Base-by-base conservation (phyloP, 1,140 invertebrate genomes). In the Streblospio benedicti region DNA sequence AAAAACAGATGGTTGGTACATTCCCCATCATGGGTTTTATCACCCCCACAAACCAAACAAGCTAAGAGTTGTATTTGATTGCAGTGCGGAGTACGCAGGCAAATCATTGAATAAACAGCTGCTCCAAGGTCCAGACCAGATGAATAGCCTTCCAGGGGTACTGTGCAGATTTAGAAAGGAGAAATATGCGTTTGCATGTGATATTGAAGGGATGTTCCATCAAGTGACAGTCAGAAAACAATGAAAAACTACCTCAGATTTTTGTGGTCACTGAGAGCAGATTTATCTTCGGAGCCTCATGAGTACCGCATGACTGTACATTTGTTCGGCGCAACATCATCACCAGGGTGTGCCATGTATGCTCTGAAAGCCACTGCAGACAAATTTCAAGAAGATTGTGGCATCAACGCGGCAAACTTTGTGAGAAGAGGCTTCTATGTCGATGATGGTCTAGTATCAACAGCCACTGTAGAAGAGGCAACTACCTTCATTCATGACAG, bases 201-300 rank as follows among this genome's bases (percentile, higher is more conserved):
- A 66, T 44, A 66, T 68, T 1, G 57, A 66, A 53, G 43, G 57
- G 16, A 64, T 68, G 47, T 62, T 65, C 44, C 59, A 68, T n/a
- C n/a, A n/a, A n/a, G n/a, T n/a, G n/a, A n/a, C n/a, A n/a, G n/a
- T n/a, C n/a, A n/a, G n/a, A n/a, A n/a, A n/a, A n/a, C n/a, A n/a
- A n/a, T n/a, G n/a, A n/a, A n/a, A n/a, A n/a, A n/a, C n/a, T n/a
- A n/a, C n/a, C n/a, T n/a, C n/a, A n/a, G n/a, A n/a, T n/a, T n/a
- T n/a, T n/a, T n/a, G n/a, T n/a, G n/a, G n/a, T n/a, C n/a, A n/a
- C n/a, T n/a, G n/a, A n/a, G n/a, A n/a, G n/a, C n/a, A n/a, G n/a
- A n/a, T n/a, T n/a, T n/a, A n/a, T n/a, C n/a, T n/a, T n/a, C n/a
- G n/a, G n/a, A n/a, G n/a, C n/a, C n/a, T n/a, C n/a, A n/a, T n/a